phyloP scores from a whole-genome alignment of 2,888 invertebrate genomes.

The Acleris literana region DNA sequence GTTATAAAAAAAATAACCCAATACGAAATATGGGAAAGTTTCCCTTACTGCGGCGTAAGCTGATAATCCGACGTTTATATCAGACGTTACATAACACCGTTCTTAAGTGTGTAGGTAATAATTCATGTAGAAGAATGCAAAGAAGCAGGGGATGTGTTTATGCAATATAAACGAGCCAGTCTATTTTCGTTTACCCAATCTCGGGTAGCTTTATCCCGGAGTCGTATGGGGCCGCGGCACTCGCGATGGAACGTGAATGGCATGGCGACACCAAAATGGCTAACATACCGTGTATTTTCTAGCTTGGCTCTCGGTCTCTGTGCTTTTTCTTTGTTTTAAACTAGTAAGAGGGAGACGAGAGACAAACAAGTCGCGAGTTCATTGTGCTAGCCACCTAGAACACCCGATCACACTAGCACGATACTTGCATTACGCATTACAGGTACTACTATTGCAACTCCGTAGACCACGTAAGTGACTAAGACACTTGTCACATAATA shows the following conservation, averaged over 20 bases:
- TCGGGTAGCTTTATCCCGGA: constrained; percentile 51
- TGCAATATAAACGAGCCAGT: constrained; percentile 57
- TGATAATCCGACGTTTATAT: constrained; percentile 23
- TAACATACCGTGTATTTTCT: too few species aligned
- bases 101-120: constrained; percentile 20
- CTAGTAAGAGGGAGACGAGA: too few species aligned
- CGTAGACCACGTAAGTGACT: constrained; percentile 14
- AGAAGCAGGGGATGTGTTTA: constrained; percentile 50
- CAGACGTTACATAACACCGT: constrained; percentile 12
- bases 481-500: not conserved
- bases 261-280: constrained; percentile 44
- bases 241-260: constrained; percentile 57
- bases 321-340: too few species aligned
- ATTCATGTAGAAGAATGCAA: constrained; percentile 30
- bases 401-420: constrained; percentile 54
- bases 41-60: constrained; percentile 5
- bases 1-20: not conserved
- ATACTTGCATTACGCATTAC: constrained; percentile 38
- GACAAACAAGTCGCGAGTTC: too few species aligned
- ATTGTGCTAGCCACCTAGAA: too few species aligned
- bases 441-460: constrained; percentile 20
- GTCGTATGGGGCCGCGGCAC: constrained; percentile 45
- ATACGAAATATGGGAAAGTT: not conserved
- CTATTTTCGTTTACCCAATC: constrained; percentile 69
- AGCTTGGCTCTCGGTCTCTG: too few species aligned